A percentile compares a stretch with the other conserved stretches of the same genome.
These are phyloP conservation scores for Noctilio leporinus DNA, from an alignment of 2,113 vertebrate genomes.

Conservation along the genomic window DNA sequence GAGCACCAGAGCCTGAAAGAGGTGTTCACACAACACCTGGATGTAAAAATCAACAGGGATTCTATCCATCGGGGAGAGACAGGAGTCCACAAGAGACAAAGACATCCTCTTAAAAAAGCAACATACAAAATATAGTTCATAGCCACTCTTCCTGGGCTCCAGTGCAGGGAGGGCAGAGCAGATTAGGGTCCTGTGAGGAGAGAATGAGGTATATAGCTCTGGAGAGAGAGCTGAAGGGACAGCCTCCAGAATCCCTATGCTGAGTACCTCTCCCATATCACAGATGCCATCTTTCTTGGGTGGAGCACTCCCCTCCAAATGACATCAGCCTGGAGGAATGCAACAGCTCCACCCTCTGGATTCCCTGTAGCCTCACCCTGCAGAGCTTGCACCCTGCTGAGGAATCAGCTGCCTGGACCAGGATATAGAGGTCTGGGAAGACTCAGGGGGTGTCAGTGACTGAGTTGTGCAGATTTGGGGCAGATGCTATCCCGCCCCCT, in stretches of 20 bases:
- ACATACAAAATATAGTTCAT: neutral
- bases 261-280: neutral
- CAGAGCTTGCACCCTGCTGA: neutral
- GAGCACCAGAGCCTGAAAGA: neutral
- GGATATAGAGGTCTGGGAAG: neutral
- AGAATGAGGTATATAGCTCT: neutral
- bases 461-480: neutral
- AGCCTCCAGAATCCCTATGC: neutral
- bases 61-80: neutral
- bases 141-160: neutral
- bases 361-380: too few relatives aligned
- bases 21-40: neutral
- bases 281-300: neutral
- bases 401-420: neutral
- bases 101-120: neutral
- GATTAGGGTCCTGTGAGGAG: neutral
- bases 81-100: neutral
- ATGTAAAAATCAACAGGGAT: neutral
- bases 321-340: neutral
- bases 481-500: neutral
- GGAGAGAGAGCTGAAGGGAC: neutral
- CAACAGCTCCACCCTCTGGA: neutral
- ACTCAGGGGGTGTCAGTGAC: neutral
- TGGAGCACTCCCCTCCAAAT: neutral
- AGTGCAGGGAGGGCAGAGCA: neutral